Evolutionary conservation across 2,888 invertebrate genomes (phyloP).

Genomic region (Punctoribates punctum): DNA sequence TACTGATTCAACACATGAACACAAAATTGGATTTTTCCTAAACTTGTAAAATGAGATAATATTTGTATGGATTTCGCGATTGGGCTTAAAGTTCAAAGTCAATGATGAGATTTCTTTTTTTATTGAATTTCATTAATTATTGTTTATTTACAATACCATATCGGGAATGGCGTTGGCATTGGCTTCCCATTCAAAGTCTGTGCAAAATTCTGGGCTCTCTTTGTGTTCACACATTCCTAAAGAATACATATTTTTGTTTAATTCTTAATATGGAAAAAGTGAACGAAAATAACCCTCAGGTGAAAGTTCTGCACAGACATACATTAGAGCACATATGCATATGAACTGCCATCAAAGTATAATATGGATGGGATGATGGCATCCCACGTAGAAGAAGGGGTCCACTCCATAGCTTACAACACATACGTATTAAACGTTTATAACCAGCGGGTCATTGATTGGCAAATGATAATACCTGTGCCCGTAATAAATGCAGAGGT

Average conservation of each 20-base stretch:
- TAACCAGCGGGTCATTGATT: constrained; percentile 38
- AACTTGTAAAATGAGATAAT: background rate
- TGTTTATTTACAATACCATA: constrained; percentile 37
- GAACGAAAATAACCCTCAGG: constrained; percentile 32
- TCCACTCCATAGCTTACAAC: background rate
- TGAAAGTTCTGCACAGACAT: constrained; percentile 25
- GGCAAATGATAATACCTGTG: constrained; percentile 35
- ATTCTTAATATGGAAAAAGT: constrained; percentile 29
- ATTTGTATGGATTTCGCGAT: background rate
- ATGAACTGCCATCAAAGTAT: constrained; percentile 19
- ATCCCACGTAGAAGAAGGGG: constrained; percentile 35
- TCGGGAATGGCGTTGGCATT: constrained; percentile 26
- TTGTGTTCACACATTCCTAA: constrained; percentile 11
- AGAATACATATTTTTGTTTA: constrained; percentile 17
- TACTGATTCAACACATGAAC: background rate
- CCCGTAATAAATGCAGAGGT: constrained; percentile 28
- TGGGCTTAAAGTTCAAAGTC: constrained; percentile 28
- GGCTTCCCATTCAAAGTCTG: background rate
- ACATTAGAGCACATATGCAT: background rate
- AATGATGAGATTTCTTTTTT: background rate
- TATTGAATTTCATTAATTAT: constrained; percentile 14
- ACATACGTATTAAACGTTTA: constrained; percentile 27
- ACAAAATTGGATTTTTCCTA: background rate
- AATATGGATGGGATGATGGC: constrained; percentile 36
- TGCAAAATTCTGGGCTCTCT: background rate